Evolutionary conservation across 2,888 invertebrate genomes (phyloP).

Genomic region (Dasysyrphus albostriatus): DNA sequence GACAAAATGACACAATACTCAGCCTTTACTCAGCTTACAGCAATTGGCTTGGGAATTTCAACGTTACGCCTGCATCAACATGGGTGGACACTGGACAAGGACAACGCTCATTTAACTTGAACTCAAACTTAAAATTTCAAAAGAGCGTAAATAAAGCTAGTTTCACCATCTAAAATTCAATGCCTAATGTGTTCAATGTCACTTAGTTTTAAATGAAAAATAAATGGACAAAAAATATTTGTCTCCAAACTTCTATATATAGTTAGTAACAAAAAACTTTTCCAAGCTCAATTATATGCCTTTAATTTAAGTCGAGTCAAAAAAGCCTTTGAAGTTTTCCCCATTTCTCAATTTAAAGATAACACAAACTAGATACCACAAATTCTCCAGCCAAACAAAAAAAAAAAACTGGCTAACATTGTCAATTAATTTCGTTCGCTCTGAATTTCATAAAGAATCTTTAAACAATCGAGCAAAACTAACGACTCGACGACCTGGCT

Average conservation of each 20-base stretch:
- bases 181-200: background rate
- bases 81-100: no score
- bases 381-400: conserved; percentile 21
- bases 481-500: background rate
- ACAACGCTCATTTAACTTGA: no score
- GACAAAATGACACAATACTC: no score
- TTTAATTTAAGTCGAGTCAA: background rate
- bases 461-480: conserved; percentile 63
- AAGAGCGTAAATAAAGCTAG: no score
- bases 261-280: conserved; percentile 5
- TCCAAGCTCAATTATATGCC: background rate
- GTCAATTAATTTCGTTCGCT: conserved; percentile 59
- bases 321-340: conserved; percentile 17
- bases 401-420: conserved; percentile 15
- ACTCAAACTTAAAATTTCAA: no score
- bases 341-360: conserved; percentile 35
- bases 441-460: conserved; percentile 73
- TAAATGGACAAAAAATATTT: background rate
- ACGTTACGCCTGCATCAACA: no score
- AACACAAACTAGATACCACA: conserved; percentile 57
- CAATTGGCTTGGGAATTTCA: no score
- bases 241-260: no score
- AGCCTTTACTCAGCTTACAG: no score
- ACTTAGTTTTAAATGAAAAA: background rate
- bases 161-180: background rate